phyloP scores from a whole-genome alignment of 2,888 invertebrate genomes.

The Leistus spinibarbis region DNA sequence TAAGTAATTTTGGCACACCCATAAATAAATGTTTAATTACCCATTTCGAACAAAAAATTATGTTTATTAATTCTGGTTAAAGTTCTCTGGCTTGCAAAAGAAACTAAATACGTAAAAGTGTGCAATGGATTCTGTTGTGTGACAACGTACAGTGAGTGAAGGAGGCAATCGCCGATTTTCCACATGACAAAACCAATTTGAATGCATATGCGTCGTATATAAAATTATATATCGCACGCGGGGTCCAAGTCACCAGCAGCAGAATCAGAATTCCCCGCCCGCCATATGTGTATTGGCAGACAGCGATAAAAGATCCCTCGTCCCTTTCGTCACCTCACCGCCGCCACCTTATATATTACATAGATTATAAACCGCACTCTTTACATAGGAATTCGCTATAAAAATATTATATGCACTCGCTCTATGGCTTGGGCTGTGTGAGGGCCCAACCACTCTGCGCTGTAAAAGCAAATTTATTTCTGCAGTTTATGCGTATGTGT shows the following conservation, averaged over 20 bases:
- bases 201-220: conserved; percentile 58
- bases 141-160: background rate
- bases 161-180: conserved; percentile 54
- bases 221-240: conserved; percentile 53
- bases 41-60: too few relatives aligned
- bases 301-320: conserved; percentile 25
- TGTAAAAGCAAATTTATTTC: conserved; percentile 38
- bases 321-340: background rate
- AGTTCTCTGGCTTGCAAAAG: background rate
- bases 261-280: too few relatives aligned
- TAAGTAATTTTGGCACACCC: too few relatives aligned
- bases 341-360: conserved; percentile 55
- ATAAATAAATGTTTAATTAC: too few relatives aligned
- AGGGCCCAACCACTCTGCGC: conserved; percentile 3
- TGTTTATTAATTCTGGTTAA: too few relatives aligned
- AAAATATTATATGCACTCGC: conserved; percentile 50
- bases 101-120: background rate
- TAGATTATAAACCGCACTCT: conserved; percentile 53
- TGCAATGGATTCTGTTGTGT: background rate
- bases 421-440: background rate
- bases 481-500: conserved; percentile 24
- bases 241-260: background rate
- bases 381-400: conserved; percentile 53
- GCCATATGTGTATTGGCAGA: conserved; percentile 14
- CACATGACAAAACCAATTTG: conserved; percentile 58